phyloP scores from a whole-genome alignment of 2,797 vertebrate species.

The Holocentrus rufus region DNA sequence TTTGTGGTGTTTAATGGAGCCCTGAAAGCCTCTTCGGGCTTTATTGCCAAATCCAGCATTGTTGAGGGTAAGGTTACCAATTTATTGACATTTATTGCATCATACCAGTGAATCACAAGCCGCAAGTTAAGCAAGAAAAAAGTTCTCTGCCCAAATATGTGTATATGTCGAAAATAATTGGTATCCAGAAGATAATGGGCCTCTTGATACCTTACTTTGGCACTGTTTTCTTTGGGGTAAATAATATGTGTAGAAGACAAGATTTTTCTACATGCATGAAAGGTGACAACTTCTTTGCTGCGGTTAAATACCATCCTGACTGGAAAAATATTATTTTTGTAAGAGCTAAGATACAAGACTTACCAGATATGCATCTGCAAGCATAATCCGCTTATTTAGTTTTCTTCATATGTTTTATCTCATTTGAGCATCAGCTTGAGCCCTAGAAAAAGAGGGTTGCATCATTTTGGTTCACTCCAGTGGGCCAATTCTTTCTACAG shows the following conservation, averaged over 20 bases:
- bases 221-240: no score
- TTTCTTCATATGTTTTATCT: no score
- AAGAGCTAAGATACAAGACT: no score
- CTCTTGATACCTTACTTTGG: not conserved
- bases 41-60: conserved; percentile 95
- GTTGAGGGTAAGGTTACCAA: conserved; percentile 88
- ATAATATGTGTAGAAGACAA: not conserved
- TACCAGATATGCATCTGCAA: no score
- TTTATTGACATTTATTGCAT: not conserved
- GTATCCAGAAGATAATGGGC: not conserved
- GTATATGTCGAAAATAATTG: not conserved
- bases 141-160: not conserved
- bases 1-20: conserved; percentile 97
- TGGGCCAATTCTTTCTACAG: no score
- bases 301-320: not conserved
- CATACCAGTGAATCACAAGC: not conserved
- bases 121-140: not conserved
- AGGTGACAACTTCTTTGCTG: not conserved
- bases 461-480: no score
- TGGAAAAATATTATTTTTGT: not conserved
- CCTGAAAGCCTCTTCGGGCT: conserved; percentile 92
- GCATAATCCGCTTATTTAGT: no score
- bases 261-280: not conserved
- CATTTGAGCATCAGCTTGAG: no score
- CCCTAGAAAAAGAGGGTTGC: no score